Conservation (phyloP, 2,888 invertebrate species). For the Stenoptilia bipunctidactyla region DNA sequence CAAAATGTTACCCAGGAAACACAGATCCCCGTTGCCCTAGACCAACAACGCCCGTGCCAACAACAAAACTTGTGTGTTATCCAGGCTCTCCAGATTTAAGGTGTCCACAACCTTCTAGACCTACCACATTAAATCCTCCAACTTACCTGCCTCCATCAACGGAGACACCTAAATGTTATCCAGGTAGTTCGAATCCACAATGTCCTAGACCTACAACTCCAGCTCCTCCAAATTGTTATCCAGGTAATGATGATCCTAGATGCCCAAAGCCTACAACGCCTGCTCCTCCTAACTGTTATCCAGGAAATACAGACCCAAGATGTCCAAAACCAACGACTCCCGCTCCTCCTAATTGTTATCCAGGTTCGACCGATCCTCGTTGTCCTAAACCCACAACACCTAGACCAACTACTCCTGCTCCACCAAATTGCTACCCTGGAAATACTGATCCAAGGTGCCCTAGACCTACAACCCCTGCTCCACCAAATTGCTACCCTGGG, state of each 20-base stretch:
- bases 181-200: constrained; percentile 16
- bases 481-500: constrained; percentile 28
- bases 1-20: constrained; percentile 19
- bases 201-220: constrained; percentile 24
- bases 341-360: constrained; percentile 24
- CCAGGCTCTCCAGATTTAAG: constrained; percentile 29
- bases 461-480: constrained; percentile 20
- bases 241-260: constrained; percentile 26
- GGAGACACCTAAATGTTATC: constrained; percentile 13
- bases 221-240: constrained; percentile 21
- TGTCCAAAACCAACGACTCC: constrained; percentile 26
- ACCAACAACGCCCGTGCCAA: constrained; percentile 17
- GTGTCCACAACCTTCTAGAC: constrained; percentile 14
- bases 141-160: constrained; percentile 10
- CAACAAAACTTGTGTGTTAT: constrained; percentile 20
- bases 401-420: constrained; percentile 23
- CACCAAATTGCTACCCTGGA: constrained; percentile 26
- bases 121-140: constrained; percentile 18
- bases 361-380: constrained; percentile 33
- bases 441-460: constrained; percentile 25
- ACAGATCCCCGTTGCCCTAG: constrained; percentile 16
- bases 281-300: constrained; percentile 24
- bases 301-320: constrained; percentile 26
- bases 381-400: constrained; percentile 24
- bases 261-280: constrained; percentile 26